Base-by-base conservation (phyloP, 2,797 vertebrate genomes). In the Enteromius paludinosus region DNA sequence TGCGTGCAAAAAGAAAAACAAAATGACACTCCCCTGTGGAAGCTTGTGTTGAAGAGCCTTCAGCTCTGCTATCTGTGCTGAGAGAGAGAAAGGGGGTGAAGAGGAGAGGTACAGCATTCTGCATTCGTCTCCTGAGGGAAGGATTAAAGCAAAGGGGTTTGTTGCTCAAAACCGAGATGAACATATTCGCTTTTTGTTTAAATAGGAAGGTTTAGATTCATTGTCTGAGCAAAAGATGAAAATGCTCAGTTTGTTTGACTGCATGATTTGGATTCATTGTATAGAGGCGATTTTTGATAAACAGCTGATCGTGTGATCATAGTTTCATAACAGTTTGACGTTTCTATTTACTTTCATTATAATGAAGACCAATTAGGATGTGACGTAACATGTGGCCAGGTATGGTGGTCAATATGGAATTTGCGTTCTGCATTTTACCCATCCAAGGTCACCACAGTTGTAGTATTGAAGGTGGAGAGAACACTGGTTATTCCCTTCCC, bases 141-240 rank as follows among this genome's bases (percentile, higher is more conserved):
- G 73, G 65, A 83, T 83, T 77, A 83, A 83, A 77, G 73, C 61
- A 66, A 75, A 75, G 47, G 35, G 61, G 47, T 75, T 66, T 74
- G 80, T 75, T 82, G 71, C 74, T 77, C 52, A 77, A 83, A 83
- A 76, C 81, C 47, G 73, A 78, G 38, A 77, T 38, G 9, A 83
- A 78, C 73, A 83, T 35, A 59, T 76, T 83, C 20, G 0, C 14
- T 70, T 20, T 69, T 83, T 83, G 81, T 77, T 83, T 62, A 28
- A 83, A 52, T 49, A 59, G 17, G 45, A 56, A 41, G 45, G 65
- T 75, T 82, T 23, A 45, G 28, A 83, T 77, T 76, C 52, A 69
- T 49, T 83, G 35, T 56, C 49, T 35, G 20, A 59, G 33, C 62
- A 75, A 9, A 3, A 43, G 23, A 66, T 20, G 14, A 59, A 80